Evolutionary conservation across 2,113 vertebrate genomes (phyloP).

Genomic region (Cygnus atratus): DNA sequence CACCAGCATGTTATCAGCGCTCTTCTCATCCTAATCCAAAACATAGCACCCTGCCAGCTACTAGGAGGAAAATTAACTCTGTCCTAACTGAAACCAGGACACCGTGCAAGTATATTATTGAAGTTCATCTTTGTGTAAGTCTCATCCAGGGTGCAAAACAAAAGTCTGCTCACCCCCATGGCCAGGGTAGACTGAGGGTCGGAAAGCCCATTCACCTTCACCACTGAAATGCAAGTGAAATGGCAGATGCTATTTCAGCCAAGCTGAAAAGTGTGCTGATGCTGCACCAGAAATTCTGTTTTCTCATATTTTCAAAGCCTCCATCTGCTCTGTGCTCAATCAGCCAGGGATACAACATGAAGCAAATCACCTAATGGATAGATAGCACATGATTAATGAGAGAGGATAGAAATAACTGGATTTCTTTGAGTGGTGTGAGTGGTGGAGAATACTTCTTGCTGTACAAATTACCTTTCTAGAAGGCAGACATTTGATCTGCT

Average conservation of each 20-base stretch:
- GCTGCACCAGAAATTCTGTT: background rate
- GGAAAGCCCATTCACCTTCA: background rate
- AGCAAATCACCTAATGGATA: background rate
- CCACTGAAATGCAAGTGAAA: background rate
- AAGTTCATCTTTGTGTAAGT: background rate
- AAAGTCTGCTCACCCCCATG: background rate
- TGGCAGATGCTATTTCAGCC: background rate
- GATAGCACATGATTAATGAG: background rate
- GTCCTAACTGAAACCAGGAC: too few relatives aligned
- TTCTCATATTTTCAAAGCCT: background rate
- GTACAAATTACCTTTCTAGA: background rate
- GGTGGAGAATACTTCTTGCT: background rate
- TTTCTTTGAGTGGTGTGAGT: background rate
- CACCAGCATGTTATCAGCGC: too few relatives aligned
- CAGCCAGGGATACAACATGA: background rate
- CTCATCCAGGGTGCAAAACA: background rate
- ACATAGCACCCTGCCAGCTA: too few relatives aligned
- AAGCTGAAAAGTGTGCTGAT: background rate
- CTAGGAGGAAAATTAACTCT: too few relatives aligned
- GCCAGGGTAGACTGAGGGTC: background rate
- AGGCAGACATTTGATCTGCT: background rate
- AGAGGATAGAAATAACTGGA: background rate
- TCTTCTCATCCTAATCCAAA: too few relatives aligned
- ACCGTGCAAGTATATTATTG: fast-evolving
- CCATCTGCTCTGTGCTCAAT: background rate